phyloP scores from a whole-genome alignment of 2,113 vertebrate genomes.

The Galbula dea region DNA sequence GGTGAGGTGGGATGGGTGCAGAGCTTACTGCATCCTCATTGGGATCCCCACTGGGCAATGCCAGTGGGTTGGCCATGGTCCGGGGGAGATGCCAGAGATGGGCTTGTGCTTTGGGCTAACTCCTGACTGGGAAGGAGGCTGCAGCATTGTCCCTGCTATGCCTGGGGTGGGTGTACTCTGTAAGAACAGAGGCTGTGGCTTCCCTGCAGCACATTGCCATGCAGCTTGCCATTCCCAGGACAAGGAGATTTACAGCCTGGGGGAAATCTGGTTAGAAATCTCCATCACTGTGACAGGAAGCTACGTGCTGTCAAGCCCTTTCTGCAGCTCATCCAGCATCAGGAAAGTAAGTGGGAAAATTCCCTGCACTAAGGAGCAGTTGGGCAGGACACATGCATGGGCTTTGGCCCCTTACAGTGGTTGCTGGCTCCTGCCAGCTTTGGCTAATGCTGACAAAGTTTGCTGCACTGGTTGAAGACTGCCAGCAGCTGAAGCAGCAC shows the following conservation, averaged over 20 bases:
- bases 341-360: neutral
- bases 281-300: neutral
- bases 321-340: neutral
- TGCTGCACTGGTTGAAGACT: fast-evolving
- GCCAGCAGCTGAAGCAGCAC: neutral
- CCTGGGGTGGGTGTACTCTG: too few relatives aligned
- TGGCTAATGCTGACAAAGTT: fast-evolving
- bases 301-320: neutral
- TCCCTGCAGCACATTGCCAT: fast-evolving
- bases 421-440: neutral
- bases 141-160: fast-evolving
- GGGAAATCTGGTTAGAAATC: neutral
- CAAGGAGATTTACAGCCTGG: neutral
- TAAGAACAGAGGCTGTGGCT: fast-evolving
- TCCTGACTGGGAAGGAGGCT: neutral
- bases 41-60: neutral
- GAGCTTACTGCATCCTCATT: neutral
- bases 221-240: neutral
- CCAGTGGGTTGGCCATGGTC: fast-evolving
- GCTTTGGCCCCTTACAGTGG: neutral
- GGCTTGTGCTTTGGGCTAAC: neutral
- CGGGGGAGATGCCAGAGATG: neutral
- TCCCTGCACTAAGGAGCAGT: neutral
- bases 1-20: neutral
- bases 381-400: neutral